Evolutionary conservation across 2,888 invertebrate species (phyloP), one percentile per base, ranked within the genome.

Genomic region (Drosophila buzzatii): DNA sequence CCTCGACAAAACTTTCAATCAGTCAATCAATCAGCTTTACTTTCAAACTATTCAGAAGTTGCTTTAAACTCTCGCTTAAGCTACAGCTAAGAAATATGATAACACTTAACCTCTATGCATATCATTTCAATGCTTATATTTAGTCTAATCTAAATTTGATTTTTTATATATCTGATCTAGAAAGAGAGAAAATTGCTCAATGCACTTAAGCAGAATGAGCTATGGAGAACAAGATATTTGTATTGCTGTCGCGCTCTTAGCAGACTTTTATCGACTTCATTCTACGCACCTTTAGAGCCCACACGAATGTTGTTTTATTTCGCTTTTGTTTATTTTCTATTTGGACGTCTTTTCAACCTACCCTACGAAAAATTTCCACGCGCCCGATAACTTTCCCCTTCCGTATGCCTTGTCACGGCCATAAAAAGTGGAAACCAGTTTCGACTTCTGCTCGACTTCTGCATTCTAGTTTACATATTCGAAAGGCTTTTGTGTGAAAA

Each of bases 391-490:
- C 79, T 81, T 81, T 79, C 78, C 73, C 73, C 76, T 78, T 78
- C 78, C 14, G 68, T 42, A 35, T 51, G 31, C 16, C 52, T 70
- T 68, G 73, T 68, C 68, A 60, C 52, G 35, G 51, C 5, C 20
- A 27, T 33, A n/a, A 81, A 81, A 33, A 12, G 9, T 33, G 33
- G n/a, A 57, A 57, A 57, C 42, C 33, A 33, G 44, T 44, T 44
- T 37, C n/a, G 55, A 55, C 39, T 39, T 18, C n/a, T 41, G 39
- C 39, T 39, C 39, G 18, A 70, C 76, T 70, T 70, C 76, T 53
- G 59, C 70, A 79, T 79, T 76, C 81, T 61, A 70, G 27, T 77
- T 77, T 60, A 35, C 77, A 80, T 76, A 80, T 76, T 71, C 9
- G 71, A 80, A 76, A 77, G 76, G 59, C 57, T 16, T 49, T 73